A percentile compares a stretch with the other conserved stretches of the same genome.
Evolutionary conservation across 2,113 vertebrate species (phyloP).

Genomic region (Elephas maximus): DNA sequence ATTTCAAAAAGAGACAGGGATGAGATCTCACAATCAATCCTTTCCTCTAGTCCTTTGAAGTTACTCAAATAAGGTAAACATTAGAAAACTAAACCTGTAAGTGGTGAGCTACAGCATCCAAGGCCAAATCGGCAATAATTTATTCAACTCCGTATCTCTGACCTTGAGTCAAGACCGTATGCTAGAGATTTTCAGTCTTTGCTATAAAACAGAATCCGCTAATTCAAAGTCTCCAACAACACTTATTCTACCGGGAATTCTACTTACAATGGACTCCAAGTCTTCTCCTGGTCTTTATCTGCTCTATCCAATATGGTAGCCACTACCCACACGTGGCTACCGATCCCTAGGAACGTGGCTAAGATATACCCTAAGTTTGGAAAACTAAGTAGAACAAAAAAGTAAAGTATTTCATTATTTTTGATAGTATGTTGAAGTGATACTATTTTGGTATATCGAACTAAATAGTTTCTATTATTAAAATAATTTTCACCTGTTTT

Average conservation of each 20-base stretch:
- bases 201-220: neutral
- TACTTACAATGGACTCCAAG: neutral
- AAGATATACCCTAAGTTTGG: neutral
- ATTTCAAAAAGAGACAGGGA: constrained; percentile 6
- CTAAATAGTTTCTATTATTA: constrained; percentile 3
- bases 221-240: neutral
- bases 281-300: neutral
- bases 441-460: neutral
- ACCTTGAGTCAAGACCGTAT: neutral
- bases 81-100: constrained; percentile 9
- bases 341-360: neutral
- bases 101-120: neutral
- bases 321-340: neutral
- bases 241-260: neutral
- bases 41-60: constrained; percentile 38
- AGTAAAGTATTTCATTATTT: neutral
- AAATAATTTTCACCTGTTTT: neutral
- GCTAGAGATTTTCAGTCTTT: neutral
- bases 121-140: constrained; percentile 14
- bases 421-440: neutral
- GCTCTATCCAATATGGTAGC: neutral
- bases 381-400: constrained; percentile 10
- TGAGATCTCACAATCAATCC: neutral
- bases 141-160: neutral
- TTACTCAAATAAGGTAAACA: constrained; percentile 53